Conservation (phyloP, 2,797 vertebrate species). For the Pangasius djambal region DNA sequence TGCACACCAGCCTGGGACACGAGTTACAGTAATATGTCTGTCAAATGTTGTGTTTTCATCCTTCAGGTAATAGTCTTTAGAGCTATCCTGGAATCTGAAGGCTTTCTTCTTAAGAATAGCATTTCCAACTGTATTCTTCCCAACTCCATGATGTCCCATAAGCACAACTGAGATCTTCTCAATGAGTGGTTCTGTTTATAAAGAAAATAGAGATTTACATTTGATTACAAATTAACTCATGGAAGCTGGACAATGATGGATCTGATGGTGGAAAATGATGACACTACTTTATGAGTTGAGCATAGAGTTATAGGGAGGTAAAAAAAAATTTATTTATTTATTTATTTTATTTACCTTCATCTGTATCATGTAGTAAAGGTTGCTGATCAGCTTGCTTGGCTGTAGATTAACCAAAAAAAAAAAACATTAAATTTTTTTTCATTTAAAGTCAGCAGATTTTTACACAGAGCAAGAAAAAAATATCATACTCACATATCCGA, state of each 20-base stretch:
- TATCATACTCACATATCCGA: not conserved
- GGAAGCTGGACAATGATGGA: not conserved
- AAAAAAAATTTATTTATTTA: too few species aligned
- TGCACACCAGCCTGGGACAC: slow-evolving; percentile 3
- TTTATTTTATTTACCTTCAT: not conserved
- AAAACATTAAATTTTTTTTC: not conserved
- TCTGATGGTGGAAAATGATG: not conserved
- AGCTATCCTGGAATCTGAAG: not conserved
- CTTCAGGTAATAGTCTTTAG: not conserved
- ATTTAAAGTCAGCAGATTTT: not conserved
- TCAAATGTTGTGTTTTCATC: not conserved
- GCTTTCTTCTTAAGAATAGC: slow-evolving; percentile 15
- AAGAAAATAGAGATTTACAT: not conserved
- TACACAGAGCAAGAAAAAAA: not conserved
- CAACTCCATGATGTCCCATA: slow-evolving; percentile 14
- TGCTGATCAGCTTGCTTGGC: slow-evolving; percentile 12
- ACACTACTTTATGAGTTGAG: not conserved
- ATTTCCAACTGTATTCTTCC: slow-evolving; percentile 21
- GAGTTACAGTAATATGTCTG: not conserved
- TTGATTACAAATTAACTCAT: not conserved
- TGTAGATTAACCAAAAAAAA: not conserved
- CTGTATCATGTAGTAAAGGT: not conserved
- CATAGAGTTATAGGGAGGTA: not conserved
- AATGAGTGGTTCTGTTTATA: not conserved
- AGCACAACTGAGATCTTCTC: not conserved